Evolutionary conservation across 2,888 invertebrate species (phyloP), one percentile per base, ranked within the genome.

Genomic region (Lasioglossum villosulum): DNA sequence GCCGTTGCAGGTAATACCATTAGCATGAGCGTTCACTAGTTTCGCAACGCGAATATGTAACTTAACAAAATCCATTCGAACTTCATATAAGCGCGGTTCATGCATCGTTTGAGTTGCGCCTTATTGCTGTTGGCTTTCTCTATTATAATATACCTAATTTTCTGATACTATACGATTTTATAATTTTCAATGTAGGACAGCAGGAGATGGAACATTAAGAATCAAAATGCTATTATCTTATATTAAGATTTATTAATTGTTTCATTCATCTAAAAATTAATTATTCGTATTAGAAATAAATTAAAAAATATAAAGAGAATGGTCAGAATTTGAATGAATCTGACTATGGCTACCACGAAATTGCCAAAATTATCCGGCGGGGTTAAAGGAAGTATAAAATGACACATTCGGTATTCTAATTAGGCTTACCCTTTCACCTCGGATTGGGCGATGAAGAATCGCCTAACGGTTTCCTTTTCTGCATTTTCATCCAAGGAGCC

Each of bases 41-140:
- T 66, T 4, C 66, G 66, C 19, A 37, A 66, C 66, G 34, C 4
- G 66, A 66, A 66, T 66, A 23, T 34, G 66, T 66, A 66, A 66
- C 30, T 66, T 66, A 37, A 66, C 66, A 66, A 66, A 66, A 66
- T 66, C 66, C 66, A 66, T 34, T 66, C 4, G 34, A 66, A 66
- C 34, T 66, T 66, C 34, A 34, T 66, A 10, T 70, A 70, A 70
- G 39, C 68, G n/a, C 4, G 14, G 39, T 39, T 39, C 34, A n/a
- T 23, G 37, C 39, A 39, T n/a, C n/a, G 37, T 39, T 37, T 70
- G 39, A n/a, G 39, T 39, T 70, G 14, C 37, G 37, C 10, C 1
- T 39, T n/a, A 70, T n/a, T 39, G n/a, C n/a, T 12, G 23, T n/a
- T n/a, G 14, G 5, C n/a, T n/a, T 39, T 16, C 23, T 39, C 70